Base-by-base conservation (phyloP, 2,797 vertebrate species). In the Molossus molossus region DNA sequence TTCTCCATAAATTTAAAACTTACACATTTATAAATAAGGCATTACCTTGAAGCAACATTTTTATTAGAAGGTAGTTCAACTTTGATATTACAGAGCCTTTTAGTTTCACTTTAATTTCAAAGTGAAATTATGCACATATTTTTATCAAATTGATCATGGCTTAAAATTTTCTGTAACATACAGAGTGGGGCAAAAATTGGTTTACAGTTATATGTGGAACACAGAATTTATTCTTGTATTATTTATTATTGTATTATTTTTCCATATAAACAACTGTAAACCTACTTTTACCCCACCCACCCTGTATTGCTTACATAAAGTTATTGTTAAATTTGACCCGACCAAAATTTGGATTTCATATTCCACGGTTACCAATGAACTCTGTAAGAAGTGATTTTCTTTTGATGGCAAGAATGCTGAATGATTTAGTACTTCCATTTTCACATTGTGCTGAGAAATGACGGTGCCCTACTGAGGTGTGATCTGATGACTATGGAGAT, bases 71-170 rank as follows among this genome's bases (percentile, higher is more conserved):
- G 48, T 94, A 93, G 85, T 95, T 0, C 0, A 96, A 95, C 82
- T 94, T 97, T 97, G 96, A 96, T 95, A 85, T 97, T 1, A 1
- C 64, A 97, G 85, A 82, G 82, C n/a, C 89, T 97, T 98, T 97
- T 96, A 70, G 89, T 96, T 97, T 94, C 84, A 98, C 97, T 97
- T 97, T 98, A 86, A 33, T 33, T 33, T 33, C 92, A 94, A 97
- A 96, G 72, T 67, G 12, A 97, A 97, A 97, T 98, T 97, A 97
- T 96, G 95, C 97, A 97, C 92, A 96, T 97, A 96, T 97, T 98
- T 98, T 96, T 93, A 98, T 92, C 83, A 96, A 96, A 98, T 97
- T 97, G 96, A 94, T 91, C 93, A 86, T 96, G 97, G 94, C 96
- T 97, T 97, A 93, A 95, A 97, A 96, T 87, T 96, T 97, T 97